phyloP scores from a whole-genome alignment of 2,797 vertebrate genomes.

The Cyprinodon diabolis region DNA sequence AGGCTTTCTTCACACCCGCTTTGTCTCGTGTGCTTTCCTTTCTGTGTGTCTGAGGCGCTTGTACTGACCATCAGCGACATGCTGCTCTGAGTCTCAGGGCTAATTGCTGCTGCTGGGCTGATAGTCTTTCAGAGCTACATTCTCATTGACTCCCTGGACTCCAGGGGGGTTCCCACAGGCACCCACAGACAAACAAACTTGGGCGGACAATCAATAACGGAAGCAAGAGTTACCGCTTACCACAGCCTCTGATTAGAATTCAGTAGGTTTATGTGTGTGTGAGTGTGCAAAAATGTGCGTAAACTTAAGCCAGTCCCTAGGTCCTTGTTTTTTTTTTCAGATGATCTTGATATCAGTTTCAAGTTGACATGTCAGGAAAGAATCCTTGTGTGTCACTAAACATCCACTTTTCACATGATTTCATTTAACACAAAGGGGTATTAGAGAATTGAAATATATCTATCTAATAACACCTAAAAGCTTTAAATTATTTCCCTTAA shows the following conservation, averaged over 20 bases:
- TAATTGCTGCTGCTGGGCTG: constrained; percentile 75
- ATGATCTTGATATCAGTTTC: constrained; percentile 64
- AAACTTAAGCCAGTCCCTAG: constrained; percentile 39
- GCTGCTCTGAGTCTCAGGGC: constrained; percentile 65
- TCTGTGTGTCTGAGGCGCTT: constrained; percentile 42
- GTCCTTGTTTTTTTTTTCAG: constrained; percentile 57
- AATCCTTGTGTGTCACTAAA: too few species aligned
- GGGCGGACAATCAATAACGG: constrained; percentile 76
- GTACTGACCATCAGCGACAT: constrained; percentile 66
- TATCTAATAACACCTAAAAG: too few species aligned
- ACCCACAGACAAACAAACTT: constrained; percentile 79
- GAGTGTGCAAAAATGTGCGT: constrained; percentile 40
- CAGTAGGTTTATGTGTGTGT: constrained; percentile 38
- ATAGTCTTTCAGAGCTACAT: constrained; percentile 65
- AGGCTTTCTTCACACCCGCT: constrained; percentile 36
- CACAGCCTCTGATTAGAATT: constrained; percentile 73
- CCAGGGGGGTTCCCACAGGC: constrained; percentile 64
- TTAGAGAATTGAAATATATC: too few species aligned
- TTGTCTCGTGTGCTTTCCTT: constrained; percentile 37
- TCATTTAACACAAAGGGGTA: too few species aligned
- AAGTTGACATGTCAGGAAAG: constrained; percentile 22
- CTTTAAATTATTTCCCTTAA: too few species aligned
- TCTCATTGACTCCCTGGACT: constrained; percentile 74
- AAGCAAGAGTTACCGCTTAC: constrained; percentile 70
- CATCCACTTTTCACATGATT: too few species aligned